A percentile compares a stretch with the other conserved stretches of the same genome.
phyloP scores from a whole-genome alignment of 1,140 invertebrate genomes.

The Leucophenga varia region DNA sequence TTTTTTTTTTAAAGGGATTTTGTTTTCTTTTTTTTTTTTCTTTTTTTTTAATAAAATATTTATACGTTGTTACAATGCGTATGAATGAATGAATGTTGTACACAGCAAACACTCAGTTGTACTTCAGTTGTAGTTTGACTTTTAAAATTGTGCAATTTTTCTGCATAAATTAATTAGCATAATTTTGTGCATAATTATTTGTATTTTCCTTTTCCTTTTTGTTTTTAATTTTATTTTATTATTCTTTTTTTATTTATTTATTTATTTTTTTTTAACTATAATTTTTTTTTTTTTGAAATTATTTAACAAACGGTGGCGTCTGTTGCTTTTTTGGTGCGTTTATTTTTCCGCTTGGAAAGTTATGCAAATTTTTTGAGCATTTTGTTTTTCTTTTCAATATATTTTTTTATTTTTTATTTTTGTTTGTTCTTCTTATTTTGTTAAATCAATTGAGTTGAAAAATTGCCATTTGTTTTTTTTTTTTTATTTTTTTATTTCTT shows the following conservation, averaged over 20 bases:
- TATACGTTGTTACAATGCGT: no score
- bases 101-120: no score
- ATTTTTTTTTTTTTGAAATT: constrained; percentile 25
- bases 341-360: constrained; percentile 34
- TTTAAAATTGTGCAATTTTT: neutral
- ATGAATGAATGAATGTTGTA: no score
- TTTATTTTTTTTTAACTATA: constrained; percentile 2
- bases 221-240: neutral
- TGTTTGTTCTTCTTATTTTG: no score
- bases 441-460: constrained; percentile 52
- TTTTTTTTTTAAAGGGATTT: constrained; percentile 3
- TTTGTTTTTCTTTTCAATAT: no score
- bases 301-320: neutral
- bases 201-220: no score
- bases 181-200: no score
- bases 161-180: constrained; percentile 28
- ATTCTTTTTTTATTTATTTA: constrained; percentile 2
- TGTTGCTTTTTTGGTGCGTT: constrained; percentile 29
- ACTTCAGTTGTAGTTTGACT: neutral
- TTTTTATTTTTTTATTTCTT: constrained; percentile 37
- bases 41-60: constrained; percentile 9
- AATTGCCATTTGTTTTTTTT: constrained; percentile 27
- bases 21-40: constrained; percentile 8
- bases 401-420: no score
- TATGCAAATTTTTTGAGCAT: constrained; percentile 34